Evolutionary conservation across 2,797 vertebrate species (phyloP).

Genomic region (Helarctos malayanus): DNA sequence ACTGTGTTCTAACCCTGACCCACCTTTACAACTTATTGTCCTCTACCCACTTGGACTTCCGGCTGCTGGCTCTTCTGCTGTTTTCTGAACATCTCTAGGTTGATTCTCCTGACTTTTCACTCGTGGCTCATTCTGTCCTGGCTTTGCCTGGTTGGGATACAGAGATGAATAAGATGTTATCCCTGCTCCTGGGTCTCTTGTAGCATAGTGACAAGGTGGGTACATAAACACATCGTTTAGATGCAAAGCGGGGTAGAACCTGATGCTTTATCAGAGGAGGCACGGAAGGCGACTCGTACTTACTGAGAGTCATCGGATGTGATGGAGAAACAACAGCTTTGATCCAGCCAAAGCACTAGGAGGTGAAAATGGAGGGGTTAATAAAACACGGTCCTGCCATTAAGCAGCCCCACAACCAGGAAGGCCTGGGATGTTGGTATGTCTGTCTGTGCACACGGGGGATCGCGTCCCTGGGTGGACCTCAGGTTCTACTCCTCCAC

Average conservation of each 20-base stretch:
- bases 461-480: neutral
- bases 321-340: neutral
- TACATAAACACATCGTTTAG: neutral
- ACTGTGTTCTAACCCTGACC: neutral
- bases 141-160: neutral
- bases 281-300: neutral
- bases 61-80: neutral
- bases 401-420: fast-evolving
- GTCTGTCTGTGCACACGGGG: neutral
- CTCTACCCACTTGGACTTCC: neutral
- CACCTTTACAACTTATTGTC: neutral
- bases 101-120: neutral
- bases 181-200: too few species aligned
- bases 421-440: neutral
- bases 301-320: neutral
- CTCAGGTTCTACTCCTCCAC: neutral
- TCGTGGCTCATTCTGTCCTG: neutral
- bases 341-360: neutral
- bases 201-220: neutral
- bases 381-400: neutral
- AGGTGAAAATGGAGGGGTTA: neutral
- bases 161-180: neutral
- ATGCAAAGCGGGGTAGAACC: neutral
- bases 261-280: neutral
- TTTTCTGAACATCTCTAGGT: neutral